Percentiles rank a stretch among this genome's conserved stretches.
Conservation (phyloP, 2,797 vertebrate genomes). For the Prionace glauca region DNA sequence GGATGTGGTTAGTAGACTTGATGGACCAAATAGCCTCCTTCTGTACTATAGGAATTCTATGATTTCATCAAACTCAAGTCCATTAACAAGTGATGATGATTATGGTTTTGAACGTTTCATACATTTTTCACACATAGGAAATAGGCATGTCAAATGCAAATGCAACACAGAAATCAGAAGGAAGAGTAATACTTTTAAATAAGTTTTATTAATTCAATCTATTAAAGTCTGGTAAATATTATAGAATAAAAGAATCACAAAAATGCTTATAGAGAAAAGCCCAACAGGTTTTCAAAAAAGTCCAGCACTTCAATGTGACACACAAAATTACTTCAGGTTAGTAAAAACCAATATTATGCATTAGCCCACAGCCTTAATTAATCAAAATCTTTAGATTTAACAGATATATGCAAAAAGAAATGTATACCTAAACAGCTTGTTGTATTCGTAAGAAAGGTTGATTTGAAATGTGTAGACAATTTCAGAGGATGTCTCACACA, state of each 20-base stretch:
- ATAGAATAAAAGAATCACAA: neutral
- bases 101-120: neutral
- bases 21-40: too few relatives aligned
- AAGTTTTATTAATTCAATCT: neutral
- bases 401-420: neutral
- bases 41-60: too few relatives aligned
- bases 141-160: neutral
- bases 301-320: neutral
- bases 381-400: neutral
- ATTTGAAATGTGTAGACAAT: neutral
- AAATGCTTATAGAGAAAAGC: neutral
- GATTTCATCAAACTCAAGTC: neutral
- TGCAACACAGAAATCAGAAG: neutral
- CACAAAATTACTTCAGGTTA: neutral
- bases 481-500: neutral
- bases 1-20: too few relatives aligned
- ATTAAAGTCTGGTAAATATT: neutral
- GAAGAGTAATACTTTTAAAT: neutral
- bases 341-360: neutral
- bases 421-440: neutral
- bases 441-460: neutral
- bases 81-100: neutral
- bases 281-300: neutral
- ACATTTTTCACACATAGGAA: neutral
- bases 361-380: neutral